Conservation (phyloP, 2,888 invertebrate species). For the Bursaphelenchus okinawaensis region DNA sequence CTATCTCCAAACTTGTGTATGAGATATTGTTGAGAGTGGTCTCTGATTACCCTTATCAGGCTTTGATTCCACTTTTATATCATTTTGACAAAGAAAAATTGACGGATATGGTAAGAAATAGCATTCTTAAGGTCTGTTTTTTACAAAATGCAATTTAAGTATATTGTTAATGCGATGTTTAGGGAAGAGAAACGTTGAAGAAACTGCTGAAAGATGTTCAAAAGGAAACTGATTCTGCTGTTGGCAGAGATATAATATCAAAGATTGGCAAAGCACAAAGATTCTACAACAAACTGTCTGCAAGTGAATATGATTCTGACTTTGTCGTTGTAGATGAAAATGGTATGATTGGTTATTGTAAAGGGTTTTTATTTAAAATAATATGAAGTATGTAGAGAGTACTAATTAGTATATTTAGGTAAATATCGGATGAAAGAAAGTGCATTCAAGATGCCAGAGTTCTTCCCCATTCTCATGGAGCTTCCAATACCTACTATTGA, state of each 20-base stretch:
- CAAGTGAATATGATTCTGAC: background rate
- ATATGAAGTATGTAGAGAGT: too few relatives aligned
- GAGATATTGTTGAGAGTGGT: background rate
- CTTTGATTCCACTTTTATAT: constrained; percentile 9
- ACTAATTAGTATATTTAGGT: constrained; percentile 15
- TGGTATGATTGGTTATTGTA: background rate
- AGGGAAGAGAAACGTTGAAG: too few relatives aligned
- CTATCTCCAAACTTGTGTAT: background rate
- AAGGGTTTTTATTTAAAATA: too few relatives aligned
- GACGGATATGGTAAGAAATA: too few relatives aligned
- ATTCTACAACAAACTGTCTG: too few relatives aligned
- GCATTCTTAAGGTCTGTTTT: too few relatives aligned
- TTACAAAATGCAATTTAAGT: too few relatives aligned
- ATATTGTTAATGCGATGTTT: too few relatives aligned
- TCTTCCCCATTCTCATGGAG: constrained; percentile 4
- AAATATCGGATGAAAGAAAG: background rate
- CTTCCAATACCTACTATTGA: constrained; percentile 32
- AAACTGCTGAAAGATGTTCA: too few relatives aligned
- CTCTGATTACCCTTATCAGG: constrained; percentile 13
- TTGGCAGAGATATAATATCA: too few relatives aligned
- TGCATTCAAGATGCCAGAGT: background rate
- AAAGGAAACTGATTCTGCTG: too few relatives aligned
- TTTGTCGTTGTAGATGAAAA: background rate
- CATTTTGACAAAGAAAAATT: background rate
- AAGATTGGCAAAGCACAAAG: too few relatives aligned